Percentiles rank a stretch among this genome's conserved stretches.
These are phyloP conservation scores for Beroe forskalii DNA, from an alignment of 37 sponge, comb jelly and placozoan species.

Conservation along the genomic window DNA sequence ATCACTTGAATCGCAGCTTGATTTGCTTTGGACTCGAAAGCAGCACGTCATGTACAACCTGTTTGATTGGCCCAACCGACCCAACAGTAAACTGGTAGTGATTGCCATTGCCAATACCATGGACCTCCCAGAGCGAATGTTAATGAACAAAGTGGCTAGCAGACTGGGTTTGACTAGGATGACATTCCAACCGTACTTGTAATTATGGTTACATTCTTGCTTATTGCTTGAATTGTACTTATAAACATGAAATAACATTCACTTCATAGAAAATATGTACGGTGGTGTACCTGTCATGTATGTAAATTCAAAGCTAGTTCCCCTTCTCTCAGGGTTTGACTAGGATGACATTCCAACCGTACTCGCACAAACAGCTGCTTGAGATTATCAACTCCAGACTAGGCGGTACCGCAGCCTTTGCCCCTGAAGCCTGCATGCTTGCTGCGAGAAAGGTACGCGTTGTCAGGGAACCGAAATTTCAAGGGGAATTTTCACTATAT, in stretches of 20 bases:
- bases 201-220: slow-evolving; percentile 82
- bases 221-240: no score
- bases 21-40: slow-evolving; percentile 89
- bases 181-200: slow-evolving; percentile 91
- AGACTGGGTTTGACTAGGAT: slow-evolving; percentile 89
- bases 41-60: slow-evolving; percentile 93
- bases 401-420: slow-evolving; percentile 77
- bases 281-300: no score
- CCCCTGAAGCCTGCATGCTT: slow-evolving; percentile 82
- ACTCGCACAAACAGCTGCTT: slow-evolving; percentile 86
- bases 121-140: slow-evolving; percentile 93
- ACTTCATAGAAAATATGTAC: no score
- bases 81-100: slow-evolving; percentile 75
- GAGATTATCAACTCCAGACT: slow-evolving; percentile 84
- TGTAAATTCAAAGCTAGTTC: no score
- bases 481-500: no score
- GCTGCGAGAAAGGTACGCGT: slow-evolving; percentile 91
- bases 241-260: no score
- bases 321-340: slow-evolving; percentile 86
- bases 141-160: slow-evolving; percentile 85
- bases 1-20: slow-evolving; percentile 75
- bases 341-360: slow-evolving; percentile 88
- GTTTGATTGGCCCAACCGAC: slow-evolving; percentile 92
- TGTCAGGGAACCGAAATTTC: no score
- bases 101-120: slow-evolving; percentile 98